A percentile compares a stretch with the other conserved stretches of the same genome.
phyloP scores from a whole-genome alignment of 2,888 invertebrate genomes.

The Eupithecia abbreviata region DNA sequence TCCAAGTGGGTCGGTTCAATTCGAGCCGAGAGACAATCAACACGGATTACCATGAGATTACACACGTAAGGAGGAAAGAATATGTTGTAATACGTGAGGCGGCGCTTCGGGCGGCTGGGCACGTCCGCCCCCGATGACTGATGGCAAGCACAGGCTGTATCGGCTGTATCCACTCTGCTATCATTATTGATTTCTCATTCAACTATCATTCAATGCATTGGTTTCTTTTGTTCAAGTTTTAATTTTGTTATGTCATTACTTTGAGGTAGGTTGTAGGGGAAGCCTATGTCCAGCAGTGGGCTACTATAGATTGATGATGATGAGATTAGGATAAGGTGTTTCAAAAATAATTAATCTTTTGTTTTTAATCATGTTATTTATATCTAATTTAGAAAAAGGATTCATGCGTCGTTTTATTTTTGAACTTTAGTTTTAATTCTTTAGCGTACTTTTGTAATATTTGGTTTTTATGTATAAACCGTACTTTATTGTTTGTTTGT shows the following conservation, averaged over 20 bases:
- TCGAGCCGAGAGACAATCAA: conserved; percentile 45
- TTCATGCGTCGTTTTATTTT: neutral
- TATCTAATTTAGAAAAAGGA: neutral
- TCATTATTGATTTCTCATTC: neutral
- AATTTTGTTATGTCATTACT: neutral
- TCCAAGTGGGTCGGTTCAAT: conserved; percentile 43
- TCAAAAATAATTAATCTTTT: neutral
- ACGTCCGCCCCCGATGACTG: conserved; percentile 36
- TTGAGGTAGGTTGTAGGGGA: neutral
- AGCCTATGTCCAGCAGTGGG: too few relatives aligned
- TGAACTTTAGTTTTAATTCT: neutral
- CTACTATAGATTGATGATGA: too few relatives aligned
- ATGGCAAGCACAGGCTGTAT: neutral
- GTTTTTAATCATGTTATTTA: neutral
- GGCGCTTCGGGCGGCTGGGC: conserved; percentile 46
- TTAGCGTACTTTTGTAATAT: too few relatives aligned
- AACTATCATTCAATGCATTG: neutral
- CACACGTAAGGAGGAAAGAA: conserved; percentile 47
- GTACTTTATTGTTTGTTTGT: too few relatives aligned
- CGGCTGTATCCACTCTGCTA: neutral
- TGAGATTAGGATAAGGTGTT: neutral
- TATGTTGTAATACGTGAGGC: conserved; percentile 52
- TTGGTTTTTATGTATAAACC: too few relatives aligned
- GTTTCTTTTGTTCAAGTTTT: neutral
- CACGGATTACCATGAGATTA: conserved; percentile 48